Evolutionary conservation across 2,113 vertebrate genomes (phyloP).

Genomic region (Benitochromis conjunctus): DNA sequence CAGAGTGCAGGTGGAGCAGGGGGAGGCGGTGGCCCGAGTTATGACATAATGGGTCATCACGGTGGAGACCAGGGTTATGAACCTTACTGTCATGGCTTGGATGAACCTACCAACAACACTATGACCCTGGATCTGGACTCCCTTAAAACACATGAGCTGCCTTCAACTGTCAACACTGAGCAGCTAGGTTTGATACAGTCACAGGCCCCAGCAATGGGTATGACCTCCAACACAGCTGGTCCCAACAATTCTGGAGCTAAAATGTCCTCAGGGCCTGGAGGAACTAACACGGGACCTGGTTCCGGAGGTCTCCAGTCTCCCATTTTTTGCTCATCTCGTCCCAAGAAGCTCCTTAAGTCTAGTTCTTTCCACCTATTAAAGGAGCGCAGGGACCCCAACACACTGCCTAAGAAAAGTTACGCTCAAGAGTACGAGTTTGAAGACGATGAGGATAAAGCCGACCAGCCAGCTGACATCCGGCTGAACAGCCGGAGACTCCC

Average conservation of each 20-base stretch:
- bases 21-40: slow-evolving; percentile 60
- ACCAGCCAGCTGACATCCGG: slow-evolving; percentile 88
- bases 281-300: slow-evolving; percentile 40
- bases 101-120: slow-evolving; percentile 70
- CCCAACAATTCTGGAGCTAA: slow-evolving; percentile 68
- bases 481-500: slow-evolving; percentile 88
- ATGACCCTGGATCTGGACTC: slow-evolving; percentile 83
- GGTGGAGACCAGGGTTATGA: slow-evolving; percentile 78
- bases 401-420: slow-evolving; percentile 87
- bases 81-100: slow-evolving; percentile 72
- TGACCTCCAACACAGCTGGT: slow-evolving; percentile 61
- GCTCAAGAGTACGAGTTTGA: slow-evolving; percentile 95
- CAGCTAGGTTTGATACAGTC: slow-evolving; percentile 90
- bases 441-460: slow-evolving; percentile 89
- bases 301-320: slow-evolving; percentile 80
- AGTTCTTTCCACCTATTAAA: slow-evolving; percentile 90
- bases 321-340: slow-evolving; percentile 90
- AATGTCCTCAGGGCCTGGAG: slow-evolving; percentile 57
- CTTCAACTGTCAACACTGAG: slow-evolving; percentile 90
- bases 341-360: slow-evolving; percentile 90
- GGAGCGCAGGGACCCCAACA: slow-evolving; percentile 84
- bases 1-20: slow-evolving; percentile 56
- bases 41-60: slow-evolving; percentile 81
- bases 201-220: slow-evolving; percentile 67
- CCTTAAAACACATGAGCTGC: slow-evolving; percentile 84